These are phyloP conservation scores for Malthinus flaveolus DNA, from an alignment of 2,888 invertebrate genomes.

Conservation along the genomic window DNA sequence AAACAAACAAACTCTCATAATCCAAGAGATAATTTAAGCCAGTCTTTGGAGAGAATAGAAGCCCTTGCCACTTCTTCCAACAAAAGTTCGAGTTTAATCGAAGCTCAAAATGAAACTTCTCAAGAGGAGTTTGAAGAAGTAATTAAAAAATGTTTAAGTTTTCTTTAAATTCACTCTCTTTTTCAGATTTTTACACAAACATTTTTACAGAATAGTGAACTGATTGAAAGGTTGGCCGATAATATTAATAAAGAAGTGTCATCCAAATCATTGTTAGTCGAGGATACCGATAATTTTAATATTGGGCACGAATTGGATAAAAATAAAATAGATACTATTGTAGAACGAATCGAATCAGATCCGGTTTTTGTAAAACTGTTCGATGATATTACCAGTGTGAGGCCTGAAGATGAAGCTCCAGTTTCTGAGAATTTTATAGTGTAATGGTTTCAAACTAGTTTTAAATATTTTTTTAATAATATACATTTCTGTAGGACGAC, in stretches of 20 bases:
- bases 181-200: constrained; percentile 54
- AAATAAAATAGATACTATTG: constrained; percentile 56
- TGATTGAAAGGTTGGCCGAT: constrained; percentile 59
- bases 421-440: background rate
- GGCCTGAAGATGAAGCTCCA: background rate
- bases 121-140: constrained; percentile 16
- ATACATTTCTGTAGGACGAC: background rate
- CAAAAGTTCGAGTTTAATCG: background rate
- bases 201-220: constrained; percentile 56
- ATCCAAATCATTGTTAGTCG: constrained; percentile 8
- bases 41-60: background rate
- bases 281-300: background rate
- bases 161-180: constrained; percentile 11
- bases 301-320: constrained; percentile 48
- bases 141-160: background rate
- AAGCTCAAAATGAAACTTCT: constrained; percentile 5
- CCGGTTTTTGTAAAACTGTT: constrained; percentile 58
- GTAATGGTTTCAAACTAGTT: too few relatives aligned
- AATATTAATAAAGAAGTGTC: constrained; percentile 54
- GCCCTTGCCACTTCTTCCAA: background rate
- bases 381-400: constrained; percentile 49
- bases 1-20: constrained; percentile 6
- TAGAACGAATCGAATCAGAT: constrained; percentile 57
- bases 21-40: background rate
- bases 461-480: background rate